Evolutionary conservation across 2,797 vertebrate genomes (phyloP).

Genomic region (Xenopus petersii): DNA sequence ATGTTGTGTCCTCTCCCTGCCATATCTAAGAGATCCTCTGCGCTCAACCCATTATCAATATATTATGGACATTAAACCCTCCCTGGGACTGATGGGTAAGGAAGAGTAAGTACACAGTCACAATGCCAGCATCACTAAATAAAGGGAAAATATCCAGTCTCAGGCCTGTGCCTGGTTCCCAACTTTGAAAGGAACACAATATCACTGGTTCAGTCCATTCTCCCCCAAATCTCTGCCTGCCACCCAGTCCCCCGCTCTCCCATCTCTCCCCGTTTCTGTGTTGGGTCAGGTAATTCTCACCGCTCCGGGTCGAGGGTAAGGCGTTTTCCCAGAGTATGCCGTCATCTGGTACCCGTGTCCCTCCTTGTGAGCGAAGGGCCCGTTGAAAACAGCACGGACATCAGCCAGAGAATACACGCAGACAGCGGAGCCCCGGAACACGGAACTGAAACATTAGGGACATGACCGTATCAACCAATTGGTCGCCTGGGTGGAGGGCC

Average conservation of each 20-base stretch:
- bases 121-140: too few species aligned
- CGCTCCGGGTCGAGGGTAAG: constrained; percentile 80
- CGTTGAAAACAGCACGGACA: constrained; percentile 82
- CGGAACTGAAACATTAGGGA: constrained; percentile 65
- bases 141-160: too few species aligned
- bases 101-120: too few species aligned
- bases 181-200: too few species aligned
- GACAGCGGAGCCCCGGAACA: constrained; percentile 82
- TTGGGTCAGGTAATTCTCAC: constrained; percentile 59
- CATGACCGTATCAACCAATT: neutral
- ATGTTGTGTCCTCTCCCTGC: too few species aligned
- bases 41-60: too few species aligned
- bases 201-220: neutral
- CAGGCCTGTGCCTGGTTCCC: too few species aligned
- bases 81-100: too few species aligned
- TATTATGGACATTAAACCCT: too few species aligned
- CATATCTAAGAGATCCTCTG: too few species aligned
- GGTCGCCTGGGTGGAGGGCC: too few species aligned
- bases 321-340: constrained; percentile 79
- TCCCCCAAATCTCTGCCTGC: neutral
- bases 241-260: neutral
- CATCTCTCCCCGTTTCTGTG: neutral
- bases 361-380: constrained; percentile 82
- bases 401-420: constrained; percentile 82
- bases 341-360: constrained; percentile 84